Conservation (phyloP, 2,113 vertebrate species). For the Marmota flaviventris region DNA sequence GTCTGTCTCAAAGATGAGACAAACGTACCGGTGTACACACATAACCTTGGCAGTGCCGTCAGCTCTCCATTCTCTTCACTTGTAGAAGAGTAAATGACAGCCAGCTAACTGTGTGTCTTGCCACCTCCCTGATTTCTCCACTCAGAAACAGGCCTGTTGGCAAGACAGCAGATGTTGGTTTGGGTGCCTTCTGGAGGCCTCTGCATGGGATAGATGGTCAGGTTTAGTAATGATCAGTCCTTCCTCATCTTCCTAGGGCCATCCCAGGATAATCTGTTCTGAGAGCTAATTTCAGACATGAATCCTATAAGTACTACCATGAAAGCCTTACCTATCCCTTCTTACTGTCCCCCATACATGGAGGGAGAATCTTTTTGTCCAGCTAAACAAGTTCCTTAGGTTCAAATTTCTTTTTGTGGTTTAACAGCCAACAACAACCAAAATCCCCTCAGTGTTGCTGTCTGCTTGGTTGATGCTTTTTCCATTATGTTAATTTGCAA, state of each 20-base stretch:
- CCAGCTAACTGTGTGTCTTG: too few species aligned
- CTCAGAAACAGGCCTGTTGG: neutral
- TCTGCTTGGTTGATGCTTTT: neutral
- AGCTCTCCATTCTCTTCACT: neutral
- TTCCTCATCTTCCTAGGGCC: neutral
- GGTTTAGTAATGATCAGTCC: neutral
- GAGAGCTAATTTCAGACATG: neutral
- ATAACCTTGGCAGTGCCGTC: fast-evolving
- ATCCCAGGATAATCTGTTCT: too few species aligned
- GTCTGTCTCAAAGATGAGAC: neutral
- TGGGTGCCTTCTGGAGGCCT: neutral
- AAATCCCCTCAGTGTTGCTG: neutral
- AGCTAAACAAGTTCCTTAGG: neutral
- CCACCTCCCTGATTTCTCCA: neutral
- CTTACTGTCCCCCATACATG: neutral
- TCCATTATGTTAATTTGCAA: neutral
- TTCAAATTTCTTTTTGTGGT: conserved; percentile 13
- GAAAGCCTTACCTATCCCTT: neutral
- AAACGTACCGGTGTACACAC: fast-evolving
- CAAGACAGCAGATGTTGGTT: neutral
- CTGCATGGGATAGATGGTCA: neutral
- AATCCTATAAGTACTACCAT: neutral
- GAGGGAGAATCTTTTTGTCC: neutral
- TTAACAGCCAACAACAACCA: conserved; percentile 3
- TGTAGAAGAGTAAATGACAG: too few species aligned